Base-by-base conservation (phyloP, 1,140 invertebrate species). In the Bradysia coprophila region DNA sequence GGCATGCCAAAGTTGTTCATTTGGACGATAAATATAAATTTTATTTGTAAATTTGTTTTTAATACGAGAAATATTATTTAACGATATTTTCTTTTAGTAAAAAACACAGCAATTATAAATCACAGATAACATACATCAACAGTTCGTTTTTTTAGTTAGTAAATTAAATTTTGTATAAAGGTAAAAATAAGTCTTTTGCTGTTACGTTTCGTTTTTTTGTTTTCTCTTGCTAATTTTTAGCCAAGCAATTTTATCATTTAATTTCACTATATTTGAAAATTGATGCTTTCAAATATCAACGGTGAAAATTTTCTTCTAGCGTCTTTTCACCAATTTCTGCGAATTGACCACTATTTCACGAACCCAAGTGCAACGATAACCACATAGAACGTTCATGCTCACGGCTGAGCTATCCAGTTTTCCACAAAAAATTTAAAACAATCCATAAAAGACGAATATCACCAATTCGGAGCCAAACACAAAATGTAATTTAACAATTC, bases 251-350 rank as follows among this genome's bases (percentile, higher is more conserved):
- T 28, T 28, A 6, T 13, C 24, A 13, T 28, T 28, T 6, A 28
- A 8, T 8, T 28, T 28, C 6, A 8, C 24, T 28, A 28, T 28
- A 28, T 28, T n/a, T n/a, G n/a, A 28, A 28, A 28, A 28, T 28
- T 28, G 24, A 13, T 28, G 24, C 33, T 16, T 16, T 15, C 33
- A 36, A 31, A 31, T 9, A 31, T 9, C 8, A 31, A 31, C 8
- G 33, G 15, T 5, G 33, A 39, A 54, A 59, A 50, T 24, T 16
- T 23, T 49, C 69, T 6, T 28, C 13, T 66, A 68, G 68, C 82
- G 81, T 82, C 82, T 82, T 64, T 87, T 87, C 48, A 87, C 82
- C 51, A 87, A 69, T 68, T 87, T 87, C 61, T 87, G 80, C 57
- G 81, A 85, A 65, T 85, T 85, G 65, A 87, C 76, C 64, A 87